phyloP scores from a whole-genome alignment of 1,140 invertebrate genomes.

The Choristoneura fumiferana region DNA sequence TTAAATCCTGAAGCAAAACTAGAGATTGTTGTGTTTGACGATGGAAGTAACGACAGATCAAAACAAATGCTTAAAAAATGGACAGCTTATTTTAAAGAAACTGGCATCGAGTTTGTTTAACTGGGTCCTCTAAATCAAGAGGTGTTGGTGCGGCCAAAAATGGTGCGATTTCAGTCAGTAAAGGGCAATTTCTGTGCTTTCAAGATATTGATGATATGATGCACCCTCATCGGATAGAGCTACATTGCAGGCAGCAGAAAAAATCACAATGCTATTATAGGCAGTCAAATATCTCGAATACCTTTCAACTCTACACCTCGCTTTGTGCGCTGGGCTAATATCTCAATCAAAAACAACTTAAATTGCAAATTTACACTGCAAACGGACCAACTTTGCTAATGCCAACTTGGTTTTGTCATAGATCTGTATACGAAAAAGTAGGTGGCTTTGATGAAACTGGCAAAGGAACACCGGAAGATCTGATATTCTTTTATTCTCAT shows the following conservation, averaged over 20 bases:
- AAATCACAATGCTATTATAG: slow-evolving; percentile 78
- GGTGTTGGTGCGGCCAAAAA: slow-evolving; percentile 89
- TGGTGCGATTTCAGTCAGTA: slow-evolving; percentile 81
- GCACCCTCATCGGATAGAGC: slow-evolving; percentile 79
- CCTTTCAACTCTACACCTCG: slow-evolving; percentile 82
- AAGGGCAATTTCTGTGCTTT: slow-evolving; percentile 86
- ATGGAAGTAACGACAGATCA: slow-evolving; percentile 82
- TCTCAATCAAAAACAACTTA: slow-evolving; percentile 79
- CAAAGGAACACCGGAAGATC: slow-evolving; percentile 86
- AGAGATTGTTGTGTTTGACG: slow-evolving; percentile 85
- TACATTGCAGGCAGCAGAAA: slow-evolving; percentile 79
- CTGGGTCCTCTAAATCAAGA: slow-evolving; percentile 68
- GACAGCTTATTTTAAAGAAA: slow-evolving; percentile 69
- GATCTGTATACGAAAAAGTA: slow-evolving; percentile 81
- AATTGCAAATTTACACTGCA: slow-evolving; percentile 85
- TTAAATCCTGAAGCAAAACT: slow-evolving; percentile 63
- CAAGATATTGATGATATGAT: slow-evolving; percentile 88
- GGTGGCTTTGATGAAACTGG: slow-evolving; percentile 81
- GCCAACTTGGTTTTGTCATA: slow-evolving; percentile 90
- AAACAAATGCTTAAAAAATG: slow-evolving; percentile 74
- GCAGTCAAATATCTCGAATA: slow-evolving; percentile 79
- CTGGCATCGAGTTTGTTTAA: slow-evolving; percentile 71
- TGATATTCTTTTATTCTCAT: slow-evolving; percentile 88
- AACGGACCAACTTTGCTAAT: slow-evolving; percentile 89
- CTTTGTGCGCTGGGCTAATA: slow-evolving; percentile 87